Conservation (phyloP, 2,113 vertebrate species). For the Asarcornis scutulata region DNA sequence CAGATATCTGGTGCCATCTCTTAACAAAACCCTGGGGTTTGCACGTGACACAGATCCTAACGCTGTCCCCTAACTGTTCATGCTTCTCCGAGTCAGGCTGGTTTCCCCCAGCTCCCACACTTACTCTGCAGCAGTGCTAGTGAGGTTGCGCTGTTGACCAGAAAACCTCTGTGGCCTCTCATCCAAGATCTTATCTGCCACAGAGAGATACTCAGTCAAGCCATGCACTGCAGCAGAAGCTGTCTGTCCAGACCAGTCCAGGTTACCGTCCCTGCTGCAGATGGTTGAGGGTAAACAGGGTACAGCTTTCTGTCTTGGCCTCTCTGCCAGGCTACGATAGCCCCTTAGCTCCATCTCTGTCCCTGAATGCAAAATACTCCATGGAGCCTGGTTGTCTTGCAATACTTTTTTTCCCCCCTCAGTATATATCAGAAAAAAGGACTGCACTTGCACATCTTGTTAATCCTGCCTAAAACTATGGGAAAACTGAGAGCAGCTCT, state of each 20-base stretch:
- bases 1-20: neutral
- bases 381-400: neutral
- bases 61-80: neutral
- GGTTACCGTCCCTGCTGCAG: neutral
- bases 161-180: neutral
- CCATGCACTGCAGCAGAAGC: neutral
- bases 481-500: neutral
- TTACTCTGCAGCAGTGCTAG: neutral
- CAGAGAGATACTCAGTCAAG: neutral
- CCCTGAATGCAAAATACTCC: neutral
- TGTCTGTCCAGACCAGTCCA: neutral
- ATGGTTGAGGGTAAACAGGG: neutral
- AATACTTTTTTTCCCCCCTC: neutral
- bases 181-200: neutral
- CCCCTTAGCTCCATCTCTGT: neutral
- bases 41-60: neutral
- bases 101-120: neutral
- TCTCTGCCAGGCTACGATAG: neutral
- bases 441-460: neutral
- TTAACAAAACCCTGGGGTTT: neutral
- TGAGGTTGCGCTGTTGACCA: too few species aligned
- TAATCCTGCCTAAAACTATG: neutral
- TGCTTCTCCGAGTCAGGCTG: neutral
- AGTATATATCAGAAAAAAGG: neutral
- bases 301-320: neutral